phyloP scores from a whole-genome alignment of 1,140 invertebrate genomes.

The Drosophila ogumai region DNA sequence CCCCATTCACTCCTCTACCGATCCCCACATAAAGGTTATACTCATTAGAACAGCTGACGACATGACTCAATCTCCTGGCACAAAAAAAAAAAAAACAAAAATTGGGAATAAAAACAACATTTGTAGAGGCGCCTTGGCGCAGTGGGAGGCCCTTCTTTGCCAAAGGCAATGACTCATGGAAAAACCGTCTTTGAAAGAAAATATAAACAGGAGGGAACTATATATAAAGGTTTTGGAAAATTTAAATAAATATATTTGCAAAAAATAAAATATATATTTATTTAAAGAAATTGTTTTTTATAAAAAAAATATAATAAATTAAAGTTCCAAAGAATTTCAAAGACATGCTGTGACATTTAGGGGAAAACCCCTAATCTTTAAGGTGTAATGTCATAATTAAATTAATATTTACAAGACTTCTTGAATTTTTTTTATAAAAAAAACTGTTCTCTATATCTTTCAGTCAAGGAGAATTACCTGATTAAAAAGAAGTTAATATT shows the following conservation, averaged over 20 bases:
- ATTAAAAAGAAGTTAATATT: neutral
- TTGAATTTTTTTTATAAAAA: too few relatives aligned
- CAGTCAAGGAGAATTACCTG: too few relatives aligned
- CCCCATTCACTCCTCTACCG: neutral
- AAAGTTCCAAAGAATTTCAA: too few relatives aligned
- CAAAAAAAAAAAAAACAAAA: slow-evolving; percentile 1
- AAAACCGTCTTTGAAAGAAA: slow-evolving; percentile 7
- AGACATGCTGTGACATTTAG: too few relatives aligned
- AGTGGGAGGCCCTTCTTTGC: slow-evolving; percentile 14
- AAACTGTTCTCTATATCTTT: too few relatives aligned
- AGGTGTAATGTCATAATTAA: too few relatives aligned
- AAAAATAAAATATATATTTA: neutral
- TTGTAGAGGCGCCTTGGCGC: neutral
- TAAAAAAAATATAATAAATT: neutral
- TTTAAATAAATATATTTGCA: neutral
- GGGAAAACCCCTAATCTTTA: too few relatives aligned
- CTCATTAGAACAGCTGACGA: slow-evolving; percentile 63
- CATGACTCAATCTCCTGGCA: slow-evolving; percentile 64
- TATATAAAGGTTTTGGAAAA: neutral
- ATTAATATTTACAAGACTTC: too few relatives aligned
- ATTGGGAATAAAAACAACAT: slow-evolving; percentile 9
- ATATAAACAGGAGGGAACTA: neutral
- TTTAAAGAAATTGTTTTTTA: neutral
- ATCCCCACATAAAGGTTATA: slow-evolving; percentile 8
- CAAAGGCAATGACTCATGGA: slow-evolving; percentile 14